Percentiles rank a stretch among this genome's conserved stretches.
phyloP scores from a whole-genome alignment of 2,888 invertebrate genomes.

The Desoria tigrina region DNA sequence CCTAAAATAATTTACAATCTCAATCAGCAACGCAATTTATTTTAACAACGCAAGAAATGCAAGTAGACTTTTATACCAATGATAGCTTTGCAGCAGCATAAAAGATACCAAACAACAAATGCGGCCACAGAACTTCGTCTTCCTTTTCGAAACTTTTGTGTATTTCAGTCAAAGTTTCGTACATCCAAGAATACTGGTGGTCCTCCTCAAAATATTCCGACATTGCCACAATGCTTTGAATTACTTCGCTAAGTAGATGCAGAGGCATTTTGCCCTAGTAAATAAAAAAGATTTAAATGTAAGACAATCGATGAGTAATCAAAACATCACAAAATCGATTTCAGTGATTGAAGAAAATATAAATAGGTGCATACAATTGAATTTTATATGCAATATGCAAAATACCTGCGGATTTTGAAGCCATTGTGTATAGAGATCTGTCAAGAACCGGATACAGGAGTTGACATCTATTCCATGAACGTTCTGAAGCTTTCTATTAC shows the following conservation, averaged over 20 bases:
- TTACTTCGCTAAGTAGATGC: constrained; percentile 51
- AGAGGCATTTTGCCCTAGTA: constrained; percentile 57
- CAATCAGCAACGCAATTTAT: too few species aligned
- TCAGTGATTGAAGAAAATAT: constrained; percentile 54
- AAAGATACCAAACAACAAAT: constrained; percentile 67
- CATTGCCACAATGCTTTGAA: constrained; percentile 68
- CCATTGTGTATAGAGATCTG: constrained; percentile 85
- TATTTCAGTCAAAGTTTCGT: constrained; percentile 69
- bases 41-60: too few species aligned
- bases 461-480: constrained; percentile 78
- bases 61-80: constrained; percentile 31
- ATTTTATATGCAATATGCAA: not conserved
- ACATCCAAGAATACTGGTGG: constrained; percentile 77
- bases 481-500: constrained; percentile 53
- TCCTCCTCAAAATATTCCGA: constrained; percentile 76
- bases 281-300: constrained; percentile 25
- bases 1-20: constrained; percentile 35
- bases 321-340: too few species aligned
- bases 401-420: constrained; percentile 61
- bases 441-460: constrained; percentile 87
- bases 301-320: constrained; percentile 19
- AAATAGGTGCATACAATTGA: constrained; percentile 53
- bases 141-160: constrained; percentile 68
- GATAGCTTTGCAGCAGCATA: constrained; percentile 64
- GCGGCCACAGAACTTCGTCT: constrained; percentile 75